Evolutionary conservation across 2,888 invertebrate genomes (phyloP).

Genomic region (Eugnorisma glareosa): DNA sequence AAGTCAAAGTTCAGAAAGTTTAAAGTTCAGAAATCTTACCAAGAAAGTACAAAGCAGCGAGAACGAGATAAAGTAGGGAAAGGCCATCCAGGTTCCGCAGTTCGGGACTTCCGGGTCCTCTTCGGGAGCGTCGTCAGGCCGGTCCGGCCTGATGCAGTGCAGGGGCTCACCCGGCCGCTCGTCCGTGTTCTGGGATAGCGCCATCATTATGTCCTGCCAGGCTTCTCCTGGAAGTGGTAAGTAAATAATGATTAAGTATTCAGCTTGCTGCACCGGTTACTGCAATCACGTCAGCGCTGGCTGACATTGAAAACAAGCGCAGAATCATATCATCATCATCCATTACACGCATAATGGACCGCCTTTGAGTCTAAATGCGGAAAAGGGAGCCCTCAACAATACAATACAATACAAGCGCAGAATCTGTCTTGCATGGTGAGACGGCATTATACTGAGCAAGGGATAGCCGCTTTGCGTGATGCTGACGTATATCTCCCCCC

Average conservation of each 20-base stretch:
- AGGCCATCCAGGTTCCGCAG: constrained; percentile 98
- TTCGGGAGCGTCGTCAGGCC: constrained; percentile 81
- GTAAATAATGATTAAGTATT: neutral
- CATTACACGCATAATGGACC: no score
- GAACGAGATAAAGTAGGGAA: constrained; percentile 99
- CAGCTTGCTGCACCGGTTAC: neutral
- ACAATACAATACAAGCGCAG: no score
- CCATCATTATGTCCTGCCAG: constrained; percentile 99
- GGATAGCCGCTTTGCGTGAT: no score
- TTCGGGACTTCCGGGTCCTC: constrained; percentile 77
- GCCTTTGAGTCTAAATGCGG: no score
- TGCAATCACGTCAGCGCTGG: no score
- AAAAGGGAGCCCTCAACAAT: no score
- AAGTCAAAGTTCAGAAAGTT: neutral
- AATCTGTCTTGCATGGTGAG: neutral
- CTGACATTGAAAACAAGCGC: neutral
- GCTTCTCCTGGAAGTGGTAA: constrained; percentile 94
- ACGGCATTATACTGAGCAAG: no score
- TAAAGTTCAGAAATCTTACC: constrained; percentile 89
- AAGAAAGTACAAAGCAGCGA: constrained; percentile 99
- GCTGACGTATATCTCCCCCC: no score
- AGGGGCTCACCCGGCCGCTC: constrained; percentile 90
- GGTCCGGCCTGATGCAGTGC: constrained; percentile 91
- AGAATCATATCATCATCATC: no score
- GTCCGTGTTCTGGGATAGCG: constrained; percentile 78